Evolutionary conservation across 2,797 vertebrate species (phyloP).

Genomic region (Phoxinus dragarum): DNA sequence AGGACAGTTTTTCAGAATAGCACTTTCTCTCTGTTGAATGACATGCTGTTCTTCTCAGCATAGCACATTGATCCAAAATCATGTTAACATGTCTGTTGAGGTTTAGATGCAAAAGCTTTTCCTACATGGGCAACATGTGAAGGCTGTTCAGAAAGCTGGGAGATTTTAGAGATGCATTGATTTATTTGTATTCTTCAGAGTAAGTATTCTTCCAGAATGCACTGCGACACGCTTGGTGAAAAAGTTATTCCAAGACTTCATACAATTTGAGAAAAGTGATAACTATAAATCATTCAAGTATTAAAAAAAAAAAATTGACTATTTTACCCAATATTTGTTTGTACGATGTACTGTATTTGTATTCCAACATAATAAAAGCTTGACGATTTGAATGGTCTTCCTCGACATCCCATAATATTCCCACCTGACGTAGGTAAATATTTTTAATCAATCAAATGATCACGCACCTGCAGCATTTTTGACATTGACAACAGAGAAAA

Average conservation of each 20-base stretch:
- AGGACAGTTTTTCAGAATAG: conserved; percentile 14
- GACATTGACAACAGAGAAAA: too few species aligned
- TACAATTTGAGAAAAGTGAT: neutral
- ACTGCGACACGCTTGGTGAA: neutral
- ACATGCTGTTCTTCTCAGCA: conserved; percentile 10
- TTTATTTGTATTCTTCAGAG: neutral
- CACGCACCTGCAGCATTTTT: too few species aligned
- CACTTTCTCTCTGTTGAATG: neutral
- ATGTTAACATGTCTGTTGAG: neutral
- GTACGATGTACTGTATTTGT: neutral
- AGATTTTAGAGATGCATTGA: neutral
- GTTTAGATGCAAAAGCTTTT: neutral
- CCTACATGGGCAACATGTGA: neutral
- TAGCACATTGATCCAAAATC: neutral
- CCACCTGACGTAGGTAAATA: too few species aligned
- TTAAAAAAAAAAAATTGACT: neutral
- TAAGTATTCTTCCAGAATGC: neutral
- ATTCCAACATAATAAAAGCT: too few species aligned
- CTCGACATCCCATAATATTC: too few species aligned
- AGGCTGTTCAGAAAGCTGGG: neutral
- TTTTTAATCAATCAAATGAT: too few species aligned
- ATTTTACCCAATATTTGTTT: neutral
- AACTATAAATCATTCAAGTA: neutral
- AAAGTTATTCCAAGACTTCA: neutral
- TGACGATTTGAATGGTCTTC: too few species aligned